Base-by-base conservation (phyloP, 2,113 vertebrate genomes). In the Dicrurus megarhynchus region DNA sequence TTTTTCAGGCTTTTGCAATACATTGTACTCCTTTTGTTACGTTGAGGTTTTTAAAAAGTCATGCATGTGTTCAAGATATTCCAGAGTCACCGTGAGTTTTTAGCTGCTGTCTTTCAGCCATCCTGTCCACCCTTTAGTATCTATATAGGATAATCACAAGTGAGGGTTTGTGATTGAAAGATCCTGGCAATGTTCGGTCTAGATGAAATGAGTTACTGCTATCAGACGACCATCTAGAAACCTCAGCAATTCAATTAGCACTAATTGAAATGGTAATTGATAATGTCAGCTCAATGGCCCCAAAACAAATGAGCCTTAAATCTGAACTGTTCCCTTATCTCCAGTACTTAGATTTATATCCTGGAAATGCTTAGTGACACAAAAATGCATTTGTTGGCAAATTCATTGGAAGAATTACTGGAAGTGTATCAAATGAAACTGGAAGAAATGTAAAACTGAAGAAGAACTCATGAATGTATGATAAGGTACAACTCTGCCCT, bases 231-330 rank as follows among this genome's bases (percentile, higher is more conserved):
- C 82, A 88, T 94, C 84, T 93, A 91, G 81, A 89, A 91, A 90
- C 63, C 39, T 83, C 27, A 76, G 60, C 67, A 88, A 94, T 93
- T 93, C 61, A 95, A 83, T 96, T 93, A 94, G 19, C 50, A 39
- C 26, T 96, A 94, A 93, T 76, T 90, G 91, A 93, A 96, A 93
- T 65, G 23, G 46, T 91, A 95, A 91, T 85, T 93, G 87, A 69
- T 89, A 95, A 85, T 90, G 91, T 91, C 90, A 94, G 55, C 73
- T 95, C 70, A 93, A 70, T 78, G 47, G 52, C 52, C 6, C 0
- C 67, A 56, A 41, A 93, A 87, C 71, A 96, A 96, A 96, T 92
- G 67, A 91, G 46, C 52, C 71, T 95, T 90, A 95, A 90, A 87
- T 85, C 56, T 82, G 42, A 93, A 63, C 46, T 63, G 49, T 41